These are phyloP conservation scores for Exephanes ischioxanthus DNA, from an alignment of 2,888 invertebrate genomes.

Conservation along the genomic window DNA sequence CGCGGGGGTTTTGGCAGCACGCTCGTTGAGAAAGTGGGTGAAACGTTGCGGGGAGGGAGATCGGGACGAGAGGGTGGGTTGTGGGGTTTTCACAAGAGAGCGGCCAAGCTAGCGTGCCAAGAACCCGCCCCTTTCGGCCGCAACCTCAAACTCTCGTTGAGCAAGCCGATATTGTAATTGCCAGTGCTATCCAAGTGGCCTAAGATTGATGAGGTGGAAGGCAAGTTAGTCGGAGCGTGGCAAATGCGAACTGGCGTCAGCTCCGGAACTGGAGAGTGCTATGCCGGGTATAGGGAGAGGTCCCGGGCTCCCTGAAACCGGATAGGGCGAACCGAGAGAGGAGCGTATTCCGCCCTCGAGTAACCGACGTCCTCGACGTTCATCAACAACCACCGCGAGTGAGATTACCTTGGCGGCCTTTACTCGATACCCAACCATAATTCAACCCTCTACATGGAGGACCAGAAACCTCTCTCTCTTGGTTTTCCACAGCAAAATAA, in stretches of 20 bases:
- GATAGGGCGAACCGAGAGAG: conserved; percentile 57
- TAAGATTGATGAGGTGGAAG: conserved; percentile 84
- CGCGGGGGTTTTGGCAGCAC: conserved; percentile 67
- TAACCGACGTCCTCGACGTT: conserved; percentile 57
- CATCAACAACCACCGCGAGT: conserved; percentile 53
- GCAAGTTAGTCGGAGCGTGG: conserved; percentile 79
- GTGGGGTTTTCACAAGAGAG: conserved; percentile 46
- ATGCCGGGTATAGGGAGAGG: conserved; percentile 42
- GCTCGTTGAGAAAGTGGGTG: conserved; percentile 59
- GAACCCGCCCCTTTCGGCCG: conserved; percentile 79
- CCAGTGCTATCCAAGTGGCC: conserved; percentile 82
- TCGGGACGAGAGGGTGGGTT: neutral
- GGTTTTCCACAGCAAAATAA: neutral
- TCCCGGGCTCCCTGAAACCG: conserved; percentile 57
- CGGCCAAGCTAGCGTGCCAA: conserved; percentile 79
- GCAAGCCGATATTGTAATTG: conserved; percentile 84
- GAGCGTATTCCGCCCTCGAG: conserved; percentile 44
- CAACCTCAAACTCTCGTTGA: conserved; percentile 82
- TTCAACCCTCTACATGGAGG: conserved; percentile 6
- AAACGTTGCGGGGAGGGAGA: conserved; percentile 63
- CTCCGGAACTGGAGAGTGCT: conserved; percentile 41
- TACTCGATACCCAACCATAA: conserved; percentile 49
- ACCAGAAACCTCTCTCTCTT: conserved; percentile 3
- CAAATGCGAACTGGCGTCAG: conserved; percentile 77
- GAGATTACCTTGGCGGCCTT: conserved; percentile 39